Conservation (phyloP, 2,113 vertebrate species). For the Oncorhynchus keta region DNA sequence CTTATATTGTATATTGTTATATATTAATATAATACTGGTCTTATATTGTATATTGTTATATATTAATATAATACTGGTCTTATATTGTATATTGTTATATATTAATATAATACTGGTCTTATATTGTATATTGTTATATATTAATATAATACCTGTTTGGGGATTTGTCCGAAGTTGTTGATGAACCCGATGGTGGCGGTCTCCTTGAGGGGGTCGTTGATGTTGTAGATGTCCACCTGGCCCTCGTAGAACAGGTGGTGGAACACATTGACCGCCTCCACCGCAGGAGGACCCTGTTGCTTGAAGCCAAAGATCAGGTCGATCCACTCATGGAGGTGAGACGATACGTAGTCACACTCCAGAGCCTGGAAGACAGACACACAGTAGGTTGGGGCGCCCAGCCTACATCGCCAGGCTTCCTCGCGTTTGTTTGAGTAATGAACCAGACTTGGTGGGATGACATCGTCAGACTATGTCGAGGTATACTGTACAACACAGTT, state of each 20-base stretch:
- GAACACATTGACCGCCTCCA: conserved; percentile 97
- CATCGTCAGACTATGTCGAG: background rate
- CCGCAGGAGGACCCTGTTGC: conserved; percentile 94
- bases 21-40: too few species aligned
- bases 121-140: too few species aligned
- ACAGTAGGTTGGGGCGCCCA: too few species aligned
- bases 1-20: too few species aligned
- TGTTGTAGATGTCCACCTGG: conserved; percentile 99
- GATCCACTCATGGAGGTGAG: conserved; percentile 98
- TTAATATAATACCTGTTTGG: conserved; percentile 73
- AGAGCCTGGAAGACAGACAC: conserved; percentile 78
- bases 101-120: too few species aligned
- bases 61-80: too few species aligned
- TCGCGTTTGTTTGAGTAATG: too few species aligned
- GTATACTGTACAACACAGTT: background rate
- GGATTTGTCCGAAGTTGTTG: conserved; percentile 99
- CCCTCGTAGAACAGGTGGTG: conserved; percentile 99
- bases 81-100: background rate
- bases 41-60: too few species aligned
- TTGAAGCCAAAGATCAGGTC: conserved; percentile 98
- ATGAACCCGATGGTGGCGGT: conserved; percentile 99
- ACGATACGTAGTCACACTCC: conserved; percentile 97
- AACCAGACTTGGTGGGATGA: too few species aligned
- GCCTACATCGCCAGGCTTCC: too few species aligned
- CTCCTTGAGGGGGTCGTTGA: conserved; percentile 97